Conservation (phyloP, 2,888 invertebrate species). For the Globia sparganii region DNA sequence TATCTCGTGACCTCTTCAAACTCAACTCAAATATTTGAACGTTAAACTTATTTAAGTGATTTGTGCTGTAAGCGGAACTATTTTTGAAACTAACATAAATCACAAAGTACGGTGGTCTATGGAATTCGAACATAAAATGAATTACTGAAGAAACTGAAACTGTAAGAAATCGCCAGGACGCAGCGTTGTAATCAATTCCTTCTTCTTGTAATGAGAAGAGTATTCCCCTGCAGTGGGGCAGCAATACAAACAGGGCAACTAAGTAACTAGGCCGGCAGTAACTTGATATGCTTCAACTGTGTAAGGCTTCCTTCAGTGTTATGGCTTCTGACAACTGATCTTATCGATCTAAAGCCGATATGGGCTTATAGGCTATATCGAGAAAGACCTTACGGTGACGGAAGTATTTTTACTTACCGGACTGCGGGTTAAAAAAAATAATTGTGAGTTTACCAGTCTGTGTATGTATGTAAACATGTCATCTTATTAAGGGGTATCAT, state of each 20-base stretch:
- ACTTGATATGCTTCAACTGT: constrained; percentile 2
- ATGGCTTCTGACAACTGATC: constrained; percentile 25
- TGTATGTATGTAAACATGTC: neutral
- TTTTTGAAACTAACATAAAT: too few relatives aligned
- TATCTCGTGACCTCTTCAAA: neutral
- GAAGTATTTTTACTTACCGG: neutral
- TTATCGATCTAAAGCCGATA: constrained; percentile 23
- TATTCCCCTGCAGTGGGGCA: neutral
- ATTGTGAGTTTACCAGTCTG: neutral
- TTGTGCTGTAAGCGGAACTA: neutral
- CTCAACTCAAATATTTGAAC: neutral
- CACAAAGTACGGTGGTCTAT: neutral
- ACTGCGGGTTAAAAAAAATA: neutral
- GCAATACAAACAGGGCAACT: constrained; percentile 12
- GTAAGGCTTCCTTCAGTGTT: constrained; percentile 10
- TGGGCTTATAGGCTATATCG: constrained; percentile 13
- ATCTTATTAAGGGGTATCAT: neutral
- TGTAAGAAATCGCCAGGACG: neutral
- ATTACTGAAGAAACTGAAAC: neutral
- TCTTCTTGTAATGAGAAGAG: neutral
- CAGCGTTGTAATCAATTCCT: neutral
- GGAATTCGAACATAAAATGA: neutral
- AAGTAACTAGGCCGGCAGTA: constrained; percentile 32
- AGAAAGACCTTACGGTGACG: too few relatives aligned
- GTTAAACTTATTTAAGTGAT: too few relatives aligned